A percentile compares a stretch with the other conserved stretches of the same genome.
These are phyloP conservation scores for Sebastiscus albofasciatus DNA, from an alignment of 2,797 vertebrate species.

Conservation along the genomic window DNA sequence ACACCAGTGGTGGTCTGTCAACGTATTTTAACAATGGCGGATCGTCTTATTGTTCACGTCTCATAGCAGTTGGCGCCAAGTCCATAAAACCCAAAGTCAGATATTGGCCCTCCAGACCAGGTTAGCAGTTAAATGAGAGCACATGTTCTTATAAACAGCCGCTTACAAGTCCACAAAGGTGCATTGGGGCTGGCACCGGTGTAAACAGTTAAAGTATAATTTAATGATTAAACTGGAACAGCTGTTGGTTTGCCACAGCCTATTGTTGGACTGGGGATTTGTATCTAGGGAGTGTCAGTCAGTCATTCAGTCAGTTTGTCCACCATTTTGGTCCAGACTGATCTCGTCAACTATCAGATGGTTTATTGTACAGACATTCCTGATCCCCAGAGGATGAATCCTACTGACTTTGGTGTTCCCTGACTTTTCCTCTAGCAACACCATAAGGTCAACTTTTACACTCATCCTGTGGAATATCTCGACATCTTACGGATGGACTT, in stretches of 20 bases:
- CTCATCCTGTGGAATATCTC: no score
- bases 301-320: background rate
- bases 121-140: background rate
- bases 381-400: background rate
- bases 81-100: background rate
- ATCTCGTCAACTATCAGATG: background rate
- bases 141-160: background rate
- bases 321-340: background rate
- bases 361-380: background rate
- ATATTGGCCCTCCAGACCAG: background rate
- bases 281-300: background rate
- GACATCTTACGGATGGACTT: no score
- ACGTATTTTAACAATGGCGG: background rate
- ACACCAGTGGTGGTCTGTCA: background rate
- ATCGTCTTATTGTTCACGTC: background rate
- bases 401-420: no score
- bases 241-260: background rate
- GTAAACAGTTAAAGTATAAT: background rate
- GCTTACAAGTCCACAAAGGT: background rate
- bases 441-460: no score
- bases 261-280: background rate
- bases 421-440: background rate
- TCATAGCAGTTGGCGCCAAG: accelerated
- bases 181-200: background rate
- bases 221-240: background rate